Conservation (phyloP, 2,888 invertebrate genomes). For the Hylaea fasciaria region DNA sequence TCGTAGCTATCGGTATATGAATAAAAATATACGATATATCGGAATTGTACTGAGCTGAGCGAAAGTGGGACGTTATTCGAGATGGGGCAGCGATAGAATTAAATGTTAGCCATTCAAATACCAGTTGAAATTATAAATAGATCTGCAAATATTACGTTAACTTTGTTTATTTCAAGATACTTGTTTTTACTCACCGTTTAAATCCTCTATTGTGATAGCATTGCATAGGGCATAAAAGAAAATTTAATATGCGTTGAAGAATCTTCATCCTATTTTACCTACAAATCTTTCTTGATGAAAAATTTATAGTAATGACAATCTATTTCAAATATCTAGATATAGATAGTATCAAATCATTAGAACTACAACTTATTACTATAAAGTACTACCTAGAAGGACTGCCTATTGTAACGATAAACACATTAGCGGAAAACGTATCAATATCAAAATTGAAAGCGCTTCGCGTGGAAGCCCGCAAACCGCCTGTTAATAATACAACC, state of each 20-base stretch:
- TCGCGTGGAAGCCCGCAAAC: slow-evolving; percentile 27
- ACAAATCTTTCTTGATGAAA: no score
- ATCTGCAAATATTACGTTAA: no score
- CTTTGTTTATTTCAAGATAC: no score
- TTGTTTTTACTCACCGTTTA: background rate
- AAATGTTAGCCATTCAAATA: background rate
- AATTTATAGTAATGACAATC: no score
- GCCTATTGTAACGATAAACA: no score
- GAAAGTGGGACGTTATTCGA: background rate
- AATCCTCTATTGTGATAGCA: background rate
- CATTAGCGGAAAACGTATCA: slow-evolving; percentile 3
- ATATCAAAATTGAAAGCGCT: slow-evolving; percentile 7
- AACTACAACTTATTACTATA: background rate
- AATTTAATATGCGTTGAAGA: no score
- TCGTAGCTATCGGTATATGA: slow-evolving; percentile 16
- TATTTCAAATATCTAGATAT: no score
- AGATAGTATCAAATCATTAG: no score
- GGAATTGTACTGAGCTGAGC: background rate
- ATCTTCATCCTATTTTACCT: no score
- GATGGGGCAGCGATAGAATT: slow-evolving; percentile 37
- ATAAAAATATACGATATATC: slow-evolving; percentile 18
- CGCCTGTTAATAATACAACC: slow-evolving; percentile 46
- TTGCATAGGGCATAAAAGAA: background rate
- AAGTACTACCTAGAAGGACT: no score
- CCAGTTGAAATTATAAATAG: no score